A percentile compares a stretch with the other conserved stretches of the same genome.
These are phyloP conservation scores for Halcyon leucocephala DNA, from an alignment of 2,797 vertebrate genomes.

Conservation along the genomic window DNA sequence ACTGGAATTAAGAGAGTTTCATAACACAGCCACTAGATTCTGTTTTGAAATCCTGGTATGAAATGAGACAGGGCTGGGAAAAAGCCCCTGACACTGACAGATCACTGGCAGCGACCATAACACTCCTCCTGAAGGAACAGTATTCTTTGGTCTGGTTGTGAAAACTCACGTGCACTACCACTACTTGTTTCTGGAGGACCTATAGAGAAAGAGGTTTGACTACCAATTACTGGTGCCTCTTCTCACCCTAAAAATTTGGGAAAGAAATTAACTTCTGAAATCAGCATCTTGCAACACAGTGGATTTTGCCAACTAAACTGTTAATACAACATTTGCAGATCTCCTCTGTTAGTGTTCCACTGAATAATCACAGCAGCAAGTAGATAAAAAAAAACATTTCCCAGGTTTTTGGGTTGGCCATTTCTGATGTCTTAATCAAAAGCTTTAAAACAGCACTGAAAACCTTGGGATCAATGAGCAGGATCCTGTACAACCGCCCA, in stretches of 20 bases:
- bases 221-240: neutral
- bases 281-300: rapidly evolving
- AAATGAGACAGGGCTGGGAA: neutral
- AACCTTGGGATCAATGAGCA: neutral
- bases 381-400: neutral
- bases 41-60: neutral
- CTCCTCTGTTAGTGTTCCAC: neutral
- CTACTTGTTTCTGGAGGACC: neutral
- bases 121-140: rapidly evolving
- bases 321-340: neutral
- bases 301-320: neutral
- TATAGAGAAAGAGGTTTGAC: neutral
- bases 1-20: neutral
- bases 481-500: neutral
- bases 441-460: neutral
- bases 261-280: neutral
- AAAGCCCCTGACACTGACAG: neutral
- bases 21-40: neutral
- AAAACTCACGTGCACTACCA: neutral
- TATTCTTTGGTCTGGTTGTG: rapidly evolving
- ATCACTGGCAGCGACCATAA: neutral
- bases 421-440: neutral
- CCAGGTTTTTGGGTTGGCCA: neutral
- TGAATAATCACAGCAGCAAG: rapidly evolving
- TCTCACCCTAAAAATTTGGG: neutral